phyloP scores from a whole-genome alignment of 2,113 vertebrate genomes.

The Lepus europaeus region DNA sequence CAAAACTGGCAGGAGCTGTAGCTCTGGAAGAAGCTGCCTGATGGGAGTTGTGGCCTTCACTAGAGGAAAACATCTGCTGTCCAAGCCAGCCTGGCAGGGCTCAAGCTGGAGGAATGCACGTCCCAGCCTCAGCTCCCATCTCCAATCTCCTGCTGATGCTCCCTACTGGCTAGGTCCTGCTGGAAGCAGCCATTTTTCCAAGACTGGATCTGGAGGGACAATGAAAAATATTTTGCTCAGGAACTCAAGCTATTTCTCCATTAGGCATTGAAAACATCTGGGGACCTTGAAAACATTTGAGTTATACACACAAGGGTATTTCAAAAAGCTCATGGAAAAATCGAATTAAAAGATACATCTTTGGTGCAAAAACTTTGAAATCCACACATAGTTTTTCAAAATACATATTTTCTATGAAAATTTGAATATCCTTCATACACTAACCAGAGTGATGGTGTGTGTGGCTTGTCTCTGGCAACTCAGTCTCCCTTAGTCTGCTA shows the following conservation, averaged over 20 bases:
- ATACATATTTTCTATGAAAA: too few relatives aligned
- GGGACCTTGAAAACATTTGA: background rate
- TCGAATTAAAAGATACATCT: too few relatives aligned
- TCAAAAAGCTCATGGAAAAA: too few relatives aligned
- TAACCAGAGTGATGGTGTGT: background rate
- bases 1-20: background rate
- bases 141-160: background rate
- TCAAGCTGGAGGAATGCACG: background rate
- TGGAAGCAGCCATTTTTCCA: background rate
- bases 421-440: background rate
- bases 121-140: background rate
- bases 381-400: too few relatives aligned
- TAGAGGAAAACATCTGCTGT: background rate
- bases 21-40: background rate
- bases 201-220: background rate
- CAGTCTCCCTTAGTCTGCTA: background rate
- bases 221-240: background rate
- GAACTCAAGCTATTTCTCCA: background rate
- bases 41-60: background rate
- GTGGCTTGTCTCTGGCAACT: background rate
- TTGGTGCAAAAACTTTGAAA: too few relatives aligned
- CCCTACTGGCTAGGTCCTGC: background rate
- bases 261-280: background rate
- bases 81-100: background rate
- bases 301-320: background rate